These are phyloP conservation scores for Prinia subflava DNA, from an alignment of 2,113 vertebrate species.

Conservation along the genomic window DNA sequence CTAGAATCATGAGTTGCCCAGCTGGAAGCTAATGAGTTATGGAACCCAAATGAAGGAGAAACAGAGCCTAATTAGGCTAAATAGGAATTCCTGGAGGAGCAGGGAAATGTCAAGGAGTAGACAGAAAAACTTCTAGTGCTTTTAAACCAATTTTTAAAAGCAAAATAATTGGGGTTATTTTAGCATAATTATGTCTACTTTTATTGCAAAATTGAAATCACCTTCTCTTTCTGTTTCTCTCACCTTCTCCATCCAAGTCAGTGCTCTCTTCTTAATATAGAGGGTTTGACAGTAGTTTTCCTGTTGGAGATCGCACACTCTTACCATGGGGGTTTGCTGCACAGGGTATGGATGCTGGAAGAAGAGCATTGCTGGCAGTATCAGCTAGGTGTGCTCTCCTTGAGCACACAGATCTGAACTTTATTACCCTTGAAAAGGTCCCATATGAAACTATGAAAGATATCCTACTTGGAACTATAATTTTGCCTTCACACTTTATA, in stretches of 20 bases:
- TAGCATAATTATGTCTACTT: background rate
- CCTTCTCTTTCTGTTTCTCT: background rate
- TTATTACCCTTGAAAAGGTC: background rate
- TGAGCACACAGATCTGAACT: background rate
- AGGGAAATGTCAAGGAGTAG: conserved; percentile 47
- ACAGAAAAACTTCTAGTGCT: background rate
- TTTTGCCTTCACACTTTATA: background rate
- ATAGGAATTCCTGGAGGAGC: conserved; percentile 58
- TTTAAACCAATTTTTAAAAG: background rate
- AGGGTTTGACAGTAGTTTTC: background rate
- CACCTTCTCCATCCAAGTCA: background rate
- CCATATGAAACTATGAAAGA: background rate
- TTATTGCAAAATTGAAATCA: background rate
- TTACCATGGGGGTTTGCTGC: background rate
- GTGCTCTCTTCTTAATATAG: background rate
- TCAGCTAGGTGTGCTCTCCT: background rate
- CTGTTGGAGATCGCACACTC: background rate
- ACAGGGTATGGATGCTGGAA: background rate
- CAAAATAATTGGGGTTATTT: background rate
- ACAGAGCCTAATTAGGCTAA: conserved; percentile 60
- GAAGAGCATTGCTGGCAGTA: background rate
- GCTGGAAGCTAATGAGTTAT: conserved; percentile 67
- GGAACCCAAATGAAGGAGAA: conserved; percentile 49
- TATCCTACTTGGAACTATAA: background rate
- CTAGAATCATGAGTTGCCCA: conserved; percentile 44